Conservation (phyloP, 2,113 vertebrate species). For the Megaceryle torquata region DNA sequence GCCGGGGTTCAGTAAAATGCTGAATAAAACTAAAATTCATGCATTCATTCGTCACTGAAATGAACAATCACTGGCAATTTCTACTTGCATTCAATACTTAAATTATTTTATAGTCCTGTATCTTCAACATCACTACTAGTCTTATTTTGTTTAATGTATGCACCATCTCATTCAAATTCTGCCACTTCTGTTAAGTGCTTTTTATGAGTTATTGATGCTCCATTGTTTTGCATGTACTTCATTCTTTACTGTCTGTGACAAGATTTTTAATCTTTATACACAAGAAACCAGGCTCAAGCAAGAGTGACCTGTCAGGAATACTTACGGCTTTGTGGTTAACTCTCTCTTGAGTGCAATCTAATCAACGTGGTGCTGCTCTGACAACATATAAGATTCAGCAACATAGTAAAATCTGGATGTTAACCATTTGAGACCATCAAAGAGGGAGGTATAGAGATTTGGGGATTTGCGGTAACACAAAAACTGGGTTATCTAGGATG, state of each 20-base stretch:
- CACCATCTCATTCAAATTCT: conserved; percentile 4
- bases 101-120: background rate
- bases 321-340: conserved; percentile 59
- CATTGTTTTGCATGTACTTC: conserved; percentile 41
- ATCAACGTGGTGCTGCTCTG: conserved; percentile 45
- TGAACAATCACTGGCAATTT: conserved; percentile 42
- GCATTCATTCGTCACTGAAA: background rate
- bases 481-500: background rate
- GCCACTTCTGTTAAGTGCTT: conserved; percentile 44
- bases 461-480: background rate
- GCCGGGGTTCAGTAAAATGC: background rate
- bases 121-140: background rate
- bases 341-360: conserved; percentile 61
- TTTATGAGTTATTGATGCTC: conserved; percentile 50
- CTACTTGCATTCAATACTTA: conserved; percentile 1
- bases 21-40: conserved; percentile 10
- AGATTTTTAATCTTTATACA: conserved; percentile 67
- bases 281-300: conserved; percentile 50
- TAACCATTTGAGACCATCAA: conserved; percentile 15
- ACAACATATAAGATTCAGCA: conserved; percentile 45
- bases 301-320: conserved; percentile 71
- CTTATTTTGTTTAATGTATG: background rate
- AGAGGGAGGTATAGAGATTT: background rate
- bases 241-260: conserved; percentile 64
- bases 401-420: conserved; percentile 28